Conservation (phyloP, 2,797 vertebrate species). For the Sebastes iracundus region DNA sequence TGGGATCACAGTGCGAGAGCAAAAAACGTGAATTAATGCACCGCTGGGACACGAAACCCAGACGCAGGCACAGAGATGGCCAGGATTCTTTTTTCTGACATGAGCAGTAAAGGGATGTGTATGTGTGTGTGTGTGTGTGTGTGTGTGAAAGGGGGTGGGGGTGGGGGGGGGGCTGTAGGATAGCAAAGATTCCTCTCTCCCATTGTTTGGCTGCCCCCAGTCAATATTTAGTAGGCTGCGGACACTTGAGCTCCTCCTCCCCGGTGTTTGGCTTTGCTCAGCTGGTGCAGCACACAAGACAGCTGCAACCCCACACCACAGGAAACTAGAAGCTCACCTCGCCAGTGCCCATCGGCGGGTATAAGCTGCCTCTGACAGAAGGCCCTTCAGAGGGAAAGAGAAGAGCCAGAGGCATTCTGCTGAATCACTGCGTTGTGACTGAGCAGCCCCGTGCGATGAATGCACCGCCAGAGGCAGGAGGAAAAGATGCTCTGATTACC, state of each 20-base stretch:
- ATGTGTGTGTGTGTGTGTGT: too few species aligned
- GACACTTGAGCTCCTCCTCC: slow-evolving; percentile 72
- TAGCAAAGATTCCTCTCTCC: slow-evolving; percentile 43
- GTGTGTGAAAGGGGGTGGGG: too few species aligned
- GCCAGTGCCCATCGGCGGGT: slow-evolving; percentile 56
- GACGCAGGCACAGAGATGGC: slow-evolving; percentile 9
- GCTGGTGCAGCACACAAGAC: slow-evolving; percentile 74
- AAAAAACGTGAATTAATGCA: slow-evolving; percentile 46
- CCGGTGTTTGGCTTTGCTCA: slow-evolving; percentile 66
- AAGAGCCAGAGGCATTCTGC: slow-evolving; percentile 75
- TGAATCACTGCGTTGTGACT: slow-evolving; percentile 81
- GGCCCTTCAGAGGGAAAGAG: slow-evolving; percentile 60
- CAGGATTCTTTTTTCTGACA: slow-evolving; percentile 29
- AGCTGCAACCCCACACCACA: slow-evolving; percentile 81
- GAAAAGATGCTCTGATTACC: slow-evolving; percentile 74
- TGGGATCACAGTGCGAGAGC: slow-evolving; percentile 40
- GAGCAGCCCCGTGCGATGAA: slow-evolving; percentile 62
- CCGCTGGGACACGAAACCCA: slow-evolving; percentile 35
- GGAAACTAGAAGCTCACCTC: slow-evolving; percentile 77
- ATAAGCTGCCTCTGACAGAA: slow-evolving; percentile 68
- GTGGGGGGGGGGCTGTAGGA: background rate
- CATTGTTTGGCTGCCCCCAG: slow-evolving; percentile 59
- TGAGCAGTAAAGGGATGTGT: background rate
- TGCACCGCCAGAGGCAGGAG: slow-evolving; percentile 64
- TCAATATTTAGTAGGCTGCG: slow-evolving; percentile 57